phyloP scores from a whole-genome alignment of 2,888 invertebrate genomes.

The Lithophane ornitopus region DNA sequence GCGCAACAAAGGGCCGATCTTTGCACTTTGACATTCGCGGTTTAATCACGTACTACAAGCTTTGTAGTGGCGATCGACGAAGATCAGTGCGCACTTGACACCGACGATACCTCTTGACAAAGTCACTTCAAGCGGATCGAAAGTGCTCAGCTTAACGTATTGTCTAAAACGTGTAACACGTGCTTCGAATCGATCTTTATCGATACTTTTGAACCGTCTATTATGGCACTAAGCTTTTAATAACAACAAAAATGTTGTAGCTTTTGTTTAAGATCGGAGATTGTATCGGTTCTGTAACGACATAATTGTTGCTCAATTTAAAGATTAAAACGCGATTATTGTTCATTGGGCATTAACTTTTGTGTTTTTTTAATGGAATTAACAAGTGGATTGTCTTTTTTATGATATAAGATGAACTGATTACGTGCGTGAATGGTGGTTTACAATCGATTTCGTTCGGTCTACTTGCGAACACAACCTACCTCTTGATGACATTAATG shows the following conservation, averaged over 20 bases:
- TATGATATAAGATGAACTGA: constrained; percentile 60
- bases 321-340: constrained; percentile 60
- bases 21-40: constrained; percentile 90
- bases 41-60: constrained; percentile 89
- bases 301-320: constrained; percentile 65
- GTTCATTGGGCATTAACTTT: constrained; percentile 58
- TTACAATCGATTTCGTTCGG: constrained; percentile 50
- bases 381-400: constrained; percentile 57
- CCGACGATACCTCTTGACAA: constrained; percentile 83
- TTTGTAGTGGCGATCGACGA: constrained; percentile 76
- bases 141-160: constrained; percentile 69
- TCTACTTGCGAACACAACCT: constrained; percentile 38
- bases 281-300: constrained; percentile 52
- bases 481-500: not conserved
- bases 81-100: constrained; percentile 86
- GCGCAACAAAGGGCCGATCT: constrained; percentile 86
- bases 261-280: constrained; percentile 53
- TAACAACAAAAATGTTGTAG: constrained; percentile 63
- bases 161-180: constrained; percentile 70
- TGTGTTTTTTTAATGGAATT: constrained; percentile 59
- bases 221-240: constrained; percentile 63
- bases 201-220: constrained; percentile 61
- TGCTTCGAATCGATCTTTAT: constrained; percentile 74
- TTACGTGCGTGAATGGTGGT: constrained; percentile 51
- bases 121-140: constrained; percentile 80